Evolutionary conservation across 2,113 vertebrate species (phyloP).

Genomic region (Tapirus terrestris): DNA sequence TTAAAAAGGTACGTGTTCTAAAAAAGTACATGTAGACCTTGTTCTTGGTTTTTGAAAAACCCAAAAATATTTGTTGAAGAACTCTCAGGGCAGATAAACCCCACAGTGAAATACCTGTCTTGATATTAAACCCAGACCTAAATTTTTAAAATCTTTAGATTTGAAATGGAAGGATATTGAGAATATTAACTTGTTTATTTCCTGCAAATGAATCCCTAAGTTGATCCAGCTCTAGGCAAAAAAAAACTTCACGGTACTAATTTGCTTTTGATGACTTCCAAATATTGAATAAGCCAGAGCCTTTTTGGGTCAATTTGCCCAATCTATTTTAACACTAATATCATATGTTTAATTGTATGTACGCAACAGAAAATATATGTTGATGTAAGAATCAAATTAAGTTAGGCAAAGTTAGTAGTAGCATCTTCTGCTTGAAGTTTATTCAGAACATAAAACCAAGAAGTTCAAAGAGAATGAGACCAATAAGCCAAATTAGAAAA

Average conservation of each 20-base stretch:
- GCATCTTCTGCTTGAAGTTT: background rate
- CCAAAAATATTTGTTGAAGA: background rate
- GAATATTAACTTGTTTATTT: background rate
- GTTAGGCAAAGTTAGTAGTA: background rate
- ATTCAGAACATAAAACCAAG: background rate
- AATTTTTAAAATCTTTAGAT: background rate
- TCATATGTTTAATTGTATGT: background rate
- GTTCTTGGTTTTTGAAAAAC: background rate
- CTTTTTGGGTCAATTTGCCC: background rate
- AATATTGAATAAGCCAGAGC: background rate
- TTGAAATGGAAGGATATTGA: background rate
- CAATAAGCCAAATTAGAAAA: background rate
- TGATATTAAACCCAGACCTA: background rate
- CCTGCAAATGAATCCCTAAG: background rate
- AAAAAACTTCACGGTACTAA: background rate
- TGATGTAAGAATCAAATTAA: slow-evolving; percentile 1
- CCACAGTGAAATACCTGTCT: background rate
- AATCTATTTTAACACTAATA: background rate
- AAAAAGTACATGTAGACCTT: background rate
- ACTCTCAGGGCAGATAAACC: background rate
- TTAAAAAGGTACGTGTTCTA: background rate
- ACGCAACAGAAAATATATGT: background rate
- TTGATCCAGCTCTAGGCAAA: background rate
- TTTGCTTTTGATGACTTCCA: background rate
- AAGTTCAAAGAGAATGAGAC: background rate